Conservation (phyloP, 64 coral and sea anemone genomes). For the Trachythela sp. region DNA sequence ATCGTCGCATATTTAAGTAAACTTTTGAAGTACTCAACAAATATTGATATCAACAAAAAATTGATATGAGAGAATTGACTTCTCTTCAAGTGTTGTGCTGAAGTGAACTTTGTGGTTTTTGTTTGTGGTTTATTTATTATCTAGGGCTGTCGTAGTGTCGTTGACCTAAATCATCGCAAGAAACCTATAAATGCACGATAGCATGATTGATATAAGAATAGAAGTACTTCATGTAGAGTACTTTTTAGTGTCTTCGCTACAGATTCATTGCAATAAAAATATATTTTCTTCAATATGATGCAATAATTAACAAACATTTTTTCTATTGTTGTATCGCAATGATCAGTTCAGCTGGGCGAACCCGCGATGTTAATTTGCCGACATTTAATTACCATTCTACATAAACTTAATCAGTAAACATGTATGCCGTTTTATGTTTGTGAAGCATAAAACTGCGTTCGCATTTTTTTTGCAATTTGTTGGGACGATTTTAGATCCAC, state of each 20-base stretch:
- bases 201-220: too few relatives aligned
- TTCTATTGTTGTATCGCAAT: neutral
- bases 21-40: neutral
- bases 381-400: conserved; percentile 11
- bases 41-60: too few relatives aligned
- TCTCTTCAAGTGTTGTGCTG: neutral
- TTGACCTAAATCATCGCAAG: too few relatives aligned
- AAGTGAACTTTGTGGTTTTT: neutral
- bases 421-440: neutral
- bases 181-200: too few relatives aligned
- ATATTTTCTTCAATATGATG: neutral
- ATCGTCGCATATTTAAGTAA: neutral
- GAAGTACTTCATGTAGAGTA: neutral
- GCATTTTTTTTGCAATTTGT: too few relatives aligned
- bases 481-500: neutral
- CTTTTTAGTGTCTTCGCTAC: neutral
- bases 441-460: neutral
- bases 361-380: neutral
- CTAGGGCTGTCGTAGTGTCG: too few relatives aligned
- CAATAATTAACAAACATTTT: neutral
- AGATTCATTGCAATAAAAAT: neutral
- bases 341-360: neutral
- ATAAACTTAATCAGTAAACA: neutral
- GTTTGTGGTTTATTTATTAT: neutral
- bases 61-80: too few relatives aligned